Conservation (phyloP, 2,888 invertebrate species). For the Neuroscelio doddi region DNA sequence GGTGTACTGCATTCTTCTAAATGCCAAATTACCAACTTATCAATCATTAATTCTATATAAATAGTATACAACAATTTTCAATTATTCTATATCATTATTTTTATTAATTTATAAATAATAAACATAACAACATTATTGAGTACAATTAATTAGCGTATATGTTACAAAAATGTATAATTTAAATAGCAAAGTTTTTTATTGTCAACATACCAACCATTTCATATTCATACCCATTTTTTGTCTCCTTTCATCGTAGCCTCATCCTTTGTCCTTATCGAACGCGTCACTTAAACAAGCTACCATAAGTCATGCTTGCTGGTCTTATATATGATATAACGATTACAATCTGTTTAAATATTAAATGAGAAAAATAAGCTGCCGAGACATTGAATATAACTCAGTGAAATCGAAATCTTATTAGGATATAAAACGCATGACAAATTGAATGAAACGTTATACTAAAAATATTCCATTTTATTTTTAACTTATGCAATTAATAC, state of each 20-base stretch:
- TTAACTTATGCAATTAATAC: too few species aligned
- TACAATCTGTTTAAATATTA: conserved; percentile 40
- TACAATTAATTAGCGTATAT: too few species aligned
- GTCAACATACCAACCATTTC: neutral
- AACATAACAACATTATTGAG: too few species aligned
- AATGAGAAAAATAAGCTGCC: conserved; percentile 40
- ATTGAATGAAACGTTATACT: conserved; percentile 15
- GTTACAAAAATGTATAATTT: too few species aligned
- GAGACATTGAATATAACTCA: conserved; percentile 23
- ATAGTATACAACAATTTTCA: too few species aligned
- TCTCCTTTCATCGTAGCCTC: conserved; percentile 1
- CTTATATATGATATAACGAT: conserved; percentile 36
- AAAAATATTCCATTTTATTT: conserved; percentile 23
- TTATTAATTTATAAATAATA: too few species aligned
- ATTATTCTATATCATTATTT: too few species aligned
- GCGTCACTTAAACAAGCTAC: conserved; percentile 32
- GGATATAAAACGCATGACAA: conserved; percentile 23
- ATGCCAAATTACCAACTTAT: too few species aligned
- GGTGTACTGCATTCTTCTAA: too few species aligned
- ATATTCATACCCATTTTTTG: conserved; percentile 3
- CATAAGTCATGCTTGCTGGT: conserved; percentile 37
- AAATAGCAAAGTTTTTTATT: conserved; percentile 1
- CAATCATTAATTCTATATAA: too few species aligned
- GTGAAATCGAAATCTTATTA: conserved; percentile 39
- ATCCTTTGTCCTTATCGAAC: conserved; percentile 26